These are phyloP conservation scores for Spermophilus dauricus DNA, from an alignment of 2,113 vertebrate species.

Conservation along the genomic window DNA sequence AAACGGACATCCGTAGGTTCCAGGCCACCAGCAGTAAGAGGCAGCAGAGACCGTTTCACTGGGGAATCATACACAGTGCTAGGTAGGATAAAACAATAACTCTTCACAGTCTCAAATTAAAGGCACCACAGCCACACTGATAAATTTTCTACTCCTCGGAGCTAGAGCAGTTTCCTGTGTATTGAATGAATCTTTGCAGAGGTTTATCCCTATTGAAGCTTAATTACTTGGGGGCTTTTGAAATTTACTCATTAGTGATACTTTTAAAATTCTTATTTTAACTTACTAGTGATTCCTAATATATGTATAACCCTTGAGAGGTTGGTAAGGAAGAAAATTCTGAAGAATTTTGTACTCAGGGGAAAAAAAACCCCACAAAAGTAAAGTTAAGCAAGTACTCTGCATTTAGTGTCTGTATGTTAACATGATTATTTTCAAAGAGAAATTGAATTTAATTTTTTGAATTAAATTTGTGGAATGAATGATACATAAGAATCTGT, in stretches of 20 bases:
- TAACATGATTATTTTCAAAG: conserved; percentile 39
- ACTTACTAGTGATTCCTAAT: background rate
- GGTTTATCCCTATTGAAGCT: background rate
- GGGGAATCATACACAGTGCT: conserved; percentile 98
- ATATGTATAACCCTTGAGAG: background rate
- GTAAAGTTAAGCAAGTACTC: conserved; percentile 23
- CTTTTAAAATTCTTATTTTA: conserved; percentile 46
- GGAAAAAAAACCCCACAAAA: background rate
- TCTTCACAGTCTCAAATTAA: background rate
- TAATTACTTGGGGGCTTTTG: background rate
- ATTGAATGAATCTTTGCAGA: background rate
- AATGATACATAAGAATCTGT: background rate
- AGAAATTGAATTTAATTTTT: conserved; percentile 11
- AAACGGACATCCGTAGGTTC: conserved; percentile 89
- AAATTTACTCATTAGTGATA: background rate
- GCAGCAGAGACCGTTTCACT: conserved; percentile 93
- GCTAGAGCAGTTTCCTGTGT: background rate
- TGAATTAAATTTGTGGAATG: background rate
- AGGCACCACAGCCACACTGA: background rate
- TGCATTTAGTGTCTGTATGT: background rate
- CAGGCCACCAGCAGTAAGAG: conserved; percentile 87
- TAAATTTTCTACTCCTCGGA: background rate
- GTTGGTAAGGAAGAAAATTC: conserved; percentile 14
- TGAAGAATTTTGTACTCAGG: conserved; percentile 36
- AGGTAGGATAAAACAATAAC: conserved; percentile 88